Conservation (phyloP, 2,888 invertebrate species). For the Dryobotodes eremita region DNA sequence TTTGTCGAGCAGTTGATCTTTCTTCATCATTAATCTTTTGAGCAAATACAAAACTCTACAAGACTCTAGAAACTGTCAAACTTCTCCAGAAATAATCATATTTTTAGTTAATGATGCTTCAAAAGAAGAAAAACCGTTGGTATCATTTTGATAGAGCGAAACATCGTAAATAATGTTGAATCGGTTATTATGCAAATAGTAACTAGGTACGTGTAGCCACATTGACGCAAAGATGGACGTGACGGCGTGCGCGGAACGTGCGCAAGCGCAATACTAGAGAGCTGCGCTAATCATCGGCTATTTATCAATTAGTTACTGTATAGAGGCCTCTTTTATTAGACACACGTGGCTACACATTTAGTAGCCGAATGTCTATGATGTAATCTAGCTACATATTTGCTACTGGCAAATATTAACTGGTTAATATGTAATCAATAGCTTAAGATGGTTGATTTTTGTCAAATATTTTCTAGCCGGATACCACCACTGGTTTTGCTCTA, state of each 20-base stretch:
- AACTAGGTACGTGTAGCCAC: conserved; percentile 51
- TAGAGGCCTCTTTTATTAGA: conserved; percentile 60
- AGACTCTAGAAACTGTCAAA: neutral
- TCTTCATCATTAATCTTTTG: neutral
- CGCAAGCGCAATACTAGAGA: conserved; percentile 59
- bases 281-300: conserved; percentile 64
- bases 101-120: too few relatives aligned
- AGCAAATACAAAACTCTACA: neutral
- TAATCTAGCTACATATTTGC: conserved; percentile 34
- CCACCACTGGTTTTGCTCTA: neutral
- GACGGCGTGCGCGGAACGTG: conserved; percentile 66
- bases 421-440: conserved; percentile 1
- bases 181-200: conserved; percentile 78
- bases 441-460: neutral
- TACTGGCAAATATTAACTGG: neutral
- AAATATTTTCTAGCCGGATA: neutral
- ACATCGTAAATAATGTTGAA: conserved; percentile 63
- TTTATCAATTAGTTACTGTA: conserved; percentile 65
- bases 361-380: conserved; percentile 45
- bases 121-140: neutral
- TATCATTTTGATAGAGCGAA: conserved; percentile 16
- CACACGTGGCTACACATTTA: conserved; percentile 52
- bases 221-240: conserved; percentile 64
- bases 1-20: neutral
- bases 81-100: neutral